Base-by-base conservation (phyloP, 92 coral and sea anemone genomes). In the Montipora capitata region DNA sequence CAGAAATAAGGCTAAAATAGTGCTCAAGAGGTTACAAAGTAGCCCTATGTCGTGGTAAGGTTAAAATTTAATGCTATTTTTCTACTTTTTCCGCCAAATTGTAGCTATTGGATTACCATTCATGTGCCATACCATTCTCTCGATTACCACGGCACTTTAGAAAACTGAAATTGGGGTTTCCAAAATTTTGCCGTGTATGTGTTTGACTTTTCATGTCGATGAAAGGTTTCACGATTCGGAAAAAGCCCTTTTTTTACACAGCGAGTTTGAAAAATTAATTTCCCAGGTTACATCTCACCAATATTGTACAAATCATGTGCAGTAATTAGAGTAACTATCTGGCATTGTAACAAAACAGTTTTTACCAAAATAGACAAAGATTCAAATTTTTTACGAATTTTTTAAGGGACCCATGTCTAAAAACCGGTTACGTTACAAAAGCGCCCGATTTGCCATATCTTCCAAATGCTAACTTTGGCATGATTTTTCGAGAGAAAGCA, bases 391-490 rank as follows among this genome's bases (percentile, higher is more conserved):
- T 76, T 0, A 12, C 35, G 66, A 20, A 76, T 76, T 56, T 75
- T 76, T 56, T 51, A 38, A 73, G 81, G 17, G 54, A 76, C 49
- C 81, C 6, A 10, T 76, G 81, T 76, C 81, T 76, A 76, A 76
- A 76, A 40, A 14, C 51, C 68, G 68, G 12, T 51, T 35, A 10
- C 11, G 81, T 76, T 76, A 76, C 81, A 56, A 76, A 76, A 76
- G 81, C 1, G 35, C 81, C 68, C 81, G 1, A 39, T 76, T 76
- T 76, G 81, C 80, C 80, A 76, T 76, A 56, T 0, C 17, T 76
- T 56, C 80, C 66, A 54, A 76, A 75, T 35, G 7, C 1, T 56
- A 35, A 6, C 35, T 76, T 76, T 20, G 1, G 66, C 42, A 76
- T 51, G 67, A 10, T 76, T 76, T 76, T 76, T 39, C 20, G 51